Conservation (phyloP, 2,888 invertebrate species). For the Ornithoptera alexandrae region DNA sequence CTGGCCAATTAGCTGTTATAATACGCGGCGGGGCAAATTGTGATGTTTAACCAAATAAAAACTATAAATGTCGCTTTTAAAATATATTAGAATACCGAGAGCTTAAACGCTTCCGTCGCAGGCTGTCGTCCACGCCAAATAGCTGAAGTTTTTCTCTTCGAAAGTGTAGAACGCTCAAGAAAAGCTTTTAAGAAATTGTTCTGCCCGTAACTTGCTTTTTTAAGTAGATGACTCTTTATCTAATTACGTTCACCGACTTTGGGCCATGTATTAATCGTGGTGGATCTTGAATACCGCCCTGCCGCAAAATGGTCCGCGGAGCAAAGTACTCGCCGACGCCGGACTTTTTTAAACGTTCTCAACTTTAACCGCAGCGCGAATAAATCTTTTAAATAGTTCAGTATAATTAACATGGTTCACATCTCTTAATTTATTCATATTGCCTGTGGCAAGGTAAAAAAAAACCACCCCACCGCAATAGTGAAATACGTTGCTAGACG, state of each 20-base stretch:
- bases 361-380: conserved; percentile 9
- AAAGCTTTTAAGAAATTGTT: conserved; percentile 24
- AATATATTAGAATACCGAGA: conserved; percentile 11
- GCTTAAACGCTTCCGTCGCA: conserved; percentile 17
- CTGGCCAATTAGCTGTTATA: neutral
- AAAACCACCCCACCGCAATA: conserved; percentile 47
- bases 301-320: conserved; percentile 7
- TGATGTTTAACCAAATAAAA: neutral
- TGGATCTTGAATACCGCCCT: conserved; percentile 8
- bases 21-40: neutral
- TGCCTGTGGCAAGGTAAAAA: conserved; percentile 36
- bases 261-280: conserved; percentile 15
- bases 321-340: neutral
- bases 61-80: conserved; percentile 2
- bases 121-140: conserved; percentile 5
- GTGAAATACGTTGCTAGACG: conserved; percentile 61
- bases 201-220: conserved; percentile 16
- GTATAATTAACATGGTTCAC: conserved; percentile 20
- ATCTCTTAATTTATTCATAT: conserved; percentile 33
- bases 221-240: conserved; percentile 19
- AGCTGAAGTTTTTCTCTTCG: conserved; percentile 19
- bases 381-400: conserved; percentile 15
- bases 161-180: conserved; percentile 19
- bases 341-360: conserved; percentile 3
- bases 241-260: conserved; percentile 18